Base-by-base conservation (phyloP, 2,113 vertebrate genomes). In the Poicephalus meyeri region DNA sequence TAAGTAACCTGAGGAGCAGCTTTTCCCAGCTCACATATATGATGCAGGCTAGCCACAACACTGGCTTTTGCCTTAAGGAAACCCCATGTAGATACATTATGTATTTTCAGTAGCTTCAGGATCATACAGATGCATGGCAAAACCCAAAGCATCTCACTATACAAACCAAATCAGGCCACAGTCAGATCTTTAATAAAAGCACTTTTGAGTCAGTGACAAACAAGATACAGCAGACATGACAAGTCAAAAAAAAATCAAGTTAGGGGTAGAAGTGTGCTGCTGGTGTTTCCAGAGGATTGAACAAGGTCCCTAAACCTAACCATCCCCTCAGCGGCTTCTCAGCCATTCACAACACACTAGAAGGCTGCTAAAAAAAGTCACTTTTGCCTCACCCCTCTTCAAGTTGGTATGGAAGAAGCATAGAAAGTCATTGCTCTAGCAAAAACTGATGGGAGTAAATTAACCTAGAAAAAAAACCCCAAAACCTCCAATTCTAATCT, bases 101-200 rank as follows among this genome's bases (percentile, higher is more conserved):
- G 8, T 25, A 39, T 25, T 41, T 78, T 29, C 69, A 78, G 26
- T 11, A 70, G 29, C 12, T 74, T 42, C 58, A 71, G 42, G 33
- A 84, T 37, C 33, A 55, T 35, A 80, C 21, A 80, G 60, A 80
- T 41, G 33, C 68, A 66, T 6, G 13, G 44, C 37, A 95, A 90
- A 71, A 5, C 11, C 15, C 33, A 64, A 80, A 87, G 46, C 46
- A 88, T 44, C n/a, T 50, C 66, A 35, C 53, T 33, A 20, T 4
- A 91, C 44, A 91, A 41, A 93, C 78, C 20, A 55, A 84, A 47
- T 72, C 80, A 97, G 89, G 90, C 77, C 89, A 97, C 86, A 90
- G 47, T 91, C 92, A 91, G 47, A 82, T 93, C 72, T 97, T 97
- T 96, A 95, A 96, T 96, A 80, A 97, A 97, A 88, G 92, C 94